Evolutionary conservation across 2,113 vertebrate species (phyloP).

Genomic region (Sigmodon hispidus): DNA sequence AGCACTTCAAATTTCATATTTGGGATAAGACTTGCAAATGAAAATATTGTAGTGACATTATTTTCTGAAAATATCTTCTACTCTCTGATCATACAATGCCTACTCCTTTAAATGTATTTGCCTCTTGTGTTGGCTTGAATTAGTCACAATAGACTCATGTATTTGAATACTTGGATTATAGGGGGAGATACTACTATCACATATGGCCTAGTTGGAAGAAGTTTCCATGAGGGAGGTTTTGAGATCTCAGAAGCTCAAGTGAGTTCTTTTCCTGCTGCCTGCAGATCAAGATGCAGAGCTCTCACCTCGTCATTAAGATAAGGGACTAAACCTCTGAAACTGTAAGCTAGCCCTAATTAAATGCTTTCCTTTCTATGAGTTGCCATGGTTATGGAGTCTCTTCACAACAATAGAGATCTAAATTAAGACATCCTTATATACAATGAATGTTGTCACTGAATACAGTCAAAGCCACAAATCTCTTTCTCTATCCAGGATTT

Average conservation of each 20-base stretch:
- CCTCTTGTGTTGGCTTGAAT: background rate
- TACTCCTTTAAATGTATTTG: background rate
- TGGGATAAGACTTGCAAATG: background rate
- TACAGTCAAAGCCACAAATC: background rate
- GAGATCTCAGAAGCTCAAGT: background rate
- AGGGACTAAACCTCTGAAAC: background rate
- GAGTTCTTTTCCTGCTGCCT: background rate
- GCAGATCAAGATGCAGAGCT: background rate
- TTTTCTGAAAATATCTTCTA: background rate
- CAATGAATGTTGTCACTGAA: background rate
- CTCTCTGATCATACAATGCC: background rate
- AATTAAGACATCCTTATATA: background rate
- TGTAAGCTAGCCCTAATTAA: background rate
- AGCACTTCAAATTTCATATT: slow-evolving; percentile 28
- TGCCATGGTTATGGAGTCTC: background rate
- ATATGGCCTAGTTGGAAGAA: background rate
- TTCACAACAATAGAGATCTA: background rate
- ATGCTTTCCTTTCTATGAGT: background rate
- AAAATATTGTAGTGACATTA: background rate
- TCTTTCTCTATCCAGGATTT: background rate
- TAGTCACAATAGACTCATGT: background rate
- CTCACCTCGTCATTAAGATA: background rate
- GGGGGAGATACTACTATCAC: background rate
- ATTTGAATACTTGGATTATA: background rate
- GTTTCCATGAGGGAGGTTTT: background rate